These are phyloP conservation scores for Origma solitaria DNA, from an alignment of 2,113 vertebrate genomes.

Conservation along the genomic window DNA sequence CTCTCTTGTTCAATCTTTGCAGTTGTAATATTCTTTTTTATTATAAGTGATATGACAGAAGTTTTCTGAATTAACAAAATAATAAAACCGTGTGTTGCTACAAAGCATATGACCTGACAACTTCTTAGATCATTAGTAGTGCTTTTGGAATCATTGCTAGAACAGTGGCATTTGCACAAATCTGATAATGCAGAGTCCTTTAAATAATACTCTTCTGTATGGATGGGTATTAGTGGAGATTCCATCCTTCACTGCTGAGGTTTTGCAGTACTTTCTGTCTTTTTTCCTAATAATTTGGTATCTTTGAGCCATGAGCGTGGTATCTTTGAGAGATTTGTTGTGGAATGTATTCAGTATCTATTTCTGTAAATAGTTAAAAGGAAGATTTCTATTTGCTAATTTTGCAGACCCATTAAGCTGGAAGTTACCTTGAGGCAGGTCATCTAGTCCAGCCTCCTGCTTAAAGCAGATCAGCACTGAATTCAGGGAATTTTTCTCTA, in stretches of 20 bases:
- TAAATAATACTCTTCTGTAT: background rate
- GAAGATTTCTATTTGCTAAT: background rate
- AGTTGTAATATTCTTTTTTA: background rate
- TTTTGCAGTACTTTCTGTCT: background rate
- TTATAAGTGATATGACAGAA: background rate
- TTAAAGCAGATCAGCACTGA: background rate
- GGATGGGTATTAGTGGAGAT: background rate
- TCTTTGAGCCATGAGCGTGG: background rate
- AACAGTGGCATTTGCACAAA: background rate
- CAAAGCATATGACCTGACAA: background rate
- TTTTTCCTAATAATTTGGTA: background rate
- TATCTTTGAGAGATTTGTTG: background rate
- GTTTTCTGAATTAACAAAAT: background rate
- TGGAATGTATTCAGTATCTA: background rate
- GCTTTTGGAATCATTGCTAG: background rate
- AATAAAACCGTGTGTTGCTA: background rate
- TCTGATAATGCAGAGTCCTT: background rate
- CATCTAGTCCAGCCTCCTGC: background rate
- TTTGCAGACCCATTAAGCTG: background rate
- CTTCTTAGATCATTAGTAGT: background rate
- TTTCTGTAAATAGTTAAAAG: background rate
- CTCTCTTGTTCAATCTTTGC: background rate
- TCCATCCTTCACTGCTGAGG: background rate
- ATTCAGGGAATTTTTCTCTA: background rate
- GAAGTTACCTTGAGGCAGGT: background rate